Base-by-base conservation (phyloP, 2,888 invertebrate genomes). In the Morinoia aosen region DNA sequence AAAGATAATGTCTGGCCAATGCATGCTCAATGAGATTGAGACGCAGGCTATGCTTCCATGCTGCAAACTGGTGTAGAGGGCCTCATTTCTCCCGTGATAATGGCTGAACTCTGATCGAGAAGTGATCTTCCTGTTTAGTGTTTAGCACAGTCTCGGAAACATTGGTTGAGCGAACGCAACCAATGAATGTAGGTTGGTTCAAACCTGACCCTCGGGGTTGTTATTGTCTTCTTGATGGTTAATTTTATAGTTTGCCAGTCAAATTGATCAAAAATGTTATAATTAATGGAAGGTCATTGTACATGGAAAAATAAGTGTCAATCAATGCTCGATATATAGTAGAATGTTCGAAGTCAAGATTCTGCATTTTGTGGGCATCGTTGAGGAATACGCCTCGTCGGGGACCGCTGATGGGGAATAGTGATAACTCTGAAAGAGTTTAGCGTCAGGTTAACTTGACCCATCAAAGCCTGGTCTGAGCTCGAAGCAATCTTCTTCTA, bases 1-100 rank as follows among this genome's bases (percentile, higher is more conserved):
- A 76, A 76, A 76, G 76, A 76, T 76, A 76, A 76, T 76, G 25
- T 76, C 76, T 76, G 76, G 76, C 76, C 76, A 76, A 76, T 76
- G 76, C 76, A 76, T 76, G 76, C 25, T 33, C 76, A 76, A 76
- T 76, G 76, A 76, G 76, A 25, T 33, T 33, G 33, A 76, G 76
- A 33, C 8, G 14, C 33, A 76, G 76, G 33, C 76, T 25, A 19
- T 16, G 76, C 76, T 76, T 76, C 76, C 33, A 76, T 76, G 76
- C 76, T 76, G 25, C 33, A 16, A 76, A 33, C 25, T 76, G 76
- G 76, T 19, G 76, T 33, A 76, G 12, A 25, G 76, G 76, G 76
- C 25, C 76, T 33, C 76, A 76, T 76, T 76, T 76, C 76, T 76
- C 33, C 76, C 25, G 76, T 76, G 76, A 76, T 76, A 76, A 76